Conservation (phyloP, 2,797 vertebrate species). For the Cephalopachus bancanus region DNA sequence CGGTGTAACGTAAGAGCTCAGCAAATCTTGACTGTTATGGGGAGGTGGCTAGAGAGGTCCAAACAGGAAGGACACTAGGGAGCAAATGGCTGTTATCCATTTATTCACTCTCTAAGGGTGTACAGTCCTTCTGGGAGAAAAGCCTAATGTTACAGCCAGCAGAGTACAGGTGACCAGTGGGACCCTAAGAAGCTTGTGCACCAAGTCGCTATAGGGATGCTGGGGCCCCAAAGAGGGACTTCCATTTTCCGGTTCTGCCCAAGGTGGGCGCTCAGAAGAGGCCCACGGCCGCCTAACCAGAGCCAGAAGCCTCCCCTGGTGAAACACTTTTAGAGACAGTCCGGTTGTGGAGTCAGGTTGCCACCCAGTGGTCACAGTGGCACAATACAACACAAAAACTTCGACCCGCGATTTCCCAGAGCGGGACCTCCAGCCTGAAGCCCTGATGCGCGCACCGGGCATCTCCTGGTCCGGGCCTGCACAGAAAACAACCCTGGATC, state of each 20-base stretch:
- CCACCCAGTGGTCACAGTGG: conserved; percentile 41
- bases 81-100: neutral
- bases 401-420: fast-evolving
- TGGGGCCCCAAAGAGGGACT: neutral
- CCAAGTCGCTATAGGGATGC: neutral
- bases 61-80: neutral
- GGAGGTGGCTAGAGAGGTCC: neutral
- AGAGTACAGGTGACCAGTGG: neutral
- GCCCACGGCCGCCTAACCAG: neutral
- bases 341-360: conserved; percentile 54
- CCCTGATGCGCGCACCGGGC: neutral
- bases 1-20: neutral
- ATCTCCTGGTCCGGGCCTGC: neutral
- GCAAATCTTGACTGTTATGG: neutral
- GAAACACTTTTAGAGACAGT: neutral
- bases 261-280: neutral
- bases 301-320: fast-evolving
- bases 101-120: neutral
- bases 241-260: neutral
- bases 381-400: neutral
- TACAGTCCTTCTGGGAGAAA: neutral
- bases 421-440: neutral
- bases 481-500: neutral
- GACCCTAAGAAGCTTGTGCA: neutral
- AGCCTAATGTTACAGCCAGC: neutral